These are phyloP conservation scores for Antrozous pallidus DNA, from an alignment of 2,797 vertebrate genomes.

Conservation along the genomic window DNA sequence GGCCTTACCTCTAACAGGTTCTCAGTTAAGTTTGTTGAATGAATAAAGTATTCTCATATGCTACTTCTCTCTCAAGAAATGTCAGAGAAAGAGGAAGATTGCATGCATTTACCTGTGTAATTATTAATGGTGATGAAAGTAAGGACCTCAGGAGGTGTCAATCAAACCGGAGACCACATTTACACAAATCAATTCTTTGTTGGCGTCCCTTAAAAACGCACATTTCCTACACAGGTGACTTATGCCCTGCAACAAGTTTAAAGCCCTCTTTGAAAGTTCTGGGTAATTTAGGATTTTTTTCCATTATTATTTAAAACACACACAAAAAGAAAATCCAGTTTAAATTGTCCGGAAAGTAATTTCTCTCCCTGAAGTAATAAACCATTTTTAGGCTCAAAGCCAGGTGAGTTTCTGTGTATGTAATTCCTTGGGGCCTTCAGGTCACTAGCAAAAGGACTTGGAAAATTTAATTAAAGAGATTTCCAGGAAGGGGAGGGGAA, in stretches of 20 bases:
- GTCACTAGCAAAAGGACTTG: slow-evolving; percentile 69
- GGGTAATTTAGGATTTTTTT: slow-evolving; percentile 42
- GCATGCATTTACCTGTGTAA: neutral
- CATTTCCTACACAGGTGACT: slow-evolving; percentile 12
- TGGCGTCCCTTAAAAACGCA: slow-evolving; percentile 34
- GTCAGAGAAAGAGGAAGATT: neutral
- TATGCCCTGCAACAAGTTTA: slow-evolving; percentile 28
- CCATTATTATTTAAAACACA: slow-evolving; percentile 67
- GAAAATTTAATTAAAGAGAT: slow-evolving; percentile 77
- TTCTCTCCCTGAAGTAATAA: slow-evolving; percentile 77
- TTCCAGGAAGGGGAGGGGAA: slow-evolving; percentile 74
- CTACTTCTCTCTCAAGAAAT: neutral
- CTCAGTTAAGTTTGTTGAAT: neutral
- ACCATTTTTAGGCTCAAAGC: slow-evolving; percentile 60
- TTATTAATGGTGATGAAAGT: neutral
- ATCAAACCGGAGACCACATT: neutral
- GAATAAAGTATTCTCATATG: neutral
- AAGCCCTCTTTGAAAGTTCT: slow-evolving; percentile 53
- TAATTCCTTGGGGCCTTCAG: slow-evolving; percentile 63
- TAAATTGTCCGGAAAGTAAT: slow-evolving; percentile 79
- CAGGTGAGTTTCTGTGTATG: slow-evolving; percentile 66
- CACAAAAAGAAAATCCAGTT: slow-evolving; percentile 65
- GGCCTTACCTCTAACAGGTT: neutral
- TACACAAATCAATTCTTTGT: neutral
- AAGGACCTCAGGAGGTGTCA: neutral